Evolutionary conservation across 2,113 vertebrate species (phyloP), one percentile per base, ranked within the genome.

Genomic region (Pollimyrus isidori): DNA sequence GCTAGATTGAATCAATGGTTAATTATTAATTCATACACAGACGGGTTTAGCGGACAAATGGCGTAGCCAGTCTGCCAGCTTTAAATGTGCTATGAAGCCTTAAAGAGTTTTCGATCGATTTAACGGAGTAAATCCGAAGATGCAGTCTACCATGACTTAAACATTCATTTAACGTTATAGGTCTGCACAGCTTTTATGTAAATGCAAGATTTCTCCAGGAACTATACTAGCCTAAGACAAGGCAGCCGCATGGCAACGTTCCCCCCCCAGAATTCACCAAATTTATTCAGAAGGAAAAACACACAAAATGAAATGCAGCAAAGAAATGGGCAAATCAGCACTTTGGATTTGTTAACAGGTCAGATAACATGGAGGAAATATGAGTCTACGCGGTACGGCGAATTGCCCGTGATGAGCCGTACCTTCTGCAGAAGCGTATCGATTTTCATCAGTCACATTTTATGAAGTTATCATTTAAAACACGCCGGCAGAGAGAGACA

Each of bases 381-480:
- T 92, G 93, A 96, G 94, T 95, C 94, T 94, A 82, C 87, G 93
- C 91, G 94, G 93, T 90, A 95, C 94, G 95, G 94, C 94, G 94
- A 95, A 96, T 96, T 95, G 94, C 94, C 94, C 94, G 95, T 95
- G 95, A 96, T 94, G 94, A 95, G 93, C 95, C 93, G 92, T 93
- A 94, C 93, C 95, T 94, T 94, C 95, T 90, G 93, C 94, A 91
- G 95, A 94, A 94, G 93, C 94, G 89, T 95, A 96, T 96, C 94
- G 95, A 96, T 96, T 96, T 95, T 94, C 93, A 93, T 94, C 92
- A 92, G 93, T 93, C 93, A 93, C 94, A 94, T 95, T 94, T 94
- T 92, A 92, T 93, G 95, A 94, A 84, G 94, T 94, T 95, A 95
- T 95, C 94, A 92, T 92, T 92, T 93, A 93, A 93, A 88, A 93